Evolutionary conservation across 2,797 vertebrate species (phyloP).

Genomic region (Ammospiza maritima): DNA sequence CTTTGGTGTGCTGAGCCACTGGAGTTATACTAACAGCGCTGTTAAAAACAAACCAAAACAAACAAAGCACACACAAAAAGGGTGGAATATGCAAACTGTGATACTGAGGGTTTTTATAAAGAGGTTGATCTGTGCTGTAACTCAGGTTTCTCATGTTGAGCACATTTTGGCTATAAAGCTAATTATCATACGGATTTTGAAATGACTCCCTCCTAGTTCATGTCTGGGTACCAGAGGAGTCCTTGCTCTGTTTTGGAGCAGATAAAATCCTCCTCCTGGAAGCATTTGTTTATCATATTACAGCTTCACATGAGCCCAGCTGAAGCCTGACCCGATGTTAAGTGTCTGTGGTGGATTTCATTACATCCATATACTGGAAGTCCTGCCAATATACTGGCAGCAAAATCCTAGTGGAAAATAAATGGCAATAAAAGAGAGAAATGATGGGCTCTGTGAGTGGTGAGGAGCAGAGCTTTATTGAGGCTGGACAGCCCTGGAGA

Average conservation of each 20-base stretch:
- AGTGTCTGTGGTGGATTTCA: conserved; percentile 98
- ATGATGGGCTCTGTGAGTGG: conserved; percentile 90
- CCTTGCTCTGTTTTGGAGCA: conserved; percentile 79
- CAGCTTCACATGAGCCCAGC: conserved; percentile 88
- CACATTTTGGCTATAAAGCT: conserved; percentile 73
- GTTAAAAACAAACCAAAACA: background rate
- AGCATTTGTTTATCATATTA: conserved; percentile 96
- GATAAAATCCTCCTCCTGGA: conserved; percentile 84
- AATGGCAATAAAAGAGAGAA: conserved; percentile 99
- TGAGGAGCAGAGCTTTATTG: conserved; percentile 91
- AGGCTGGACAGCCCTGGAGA: conserved; percentile 87
- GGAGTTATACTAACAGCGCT: background rate
- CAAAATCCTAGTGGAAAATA: conserved; percentile 98
- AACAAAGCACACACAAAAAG: background rate
- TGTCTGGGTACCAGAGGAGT: conserved; percentile 65
- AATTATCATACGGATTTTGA: conserved; percentile 75
- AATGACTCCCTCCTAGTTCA: conserved; percentile 67
- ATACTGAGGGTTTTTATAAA: background rate
- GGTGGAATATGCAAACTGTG: background rate
- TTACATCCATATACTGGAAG: conserved; percentile 97
- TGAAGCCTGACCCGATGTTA: conserved; percentile 93
- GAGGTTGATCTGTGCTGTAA: conserved; percentile 12
- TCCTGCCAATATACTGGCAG: conserved; percentile 98
- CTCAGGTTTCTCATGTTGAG: conserved; percentile 64
- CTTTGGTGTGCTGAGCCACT: background rate